Conservation (phyloP, 2,797 vertebrate species). For the Acanthurus tractus region DNA sequence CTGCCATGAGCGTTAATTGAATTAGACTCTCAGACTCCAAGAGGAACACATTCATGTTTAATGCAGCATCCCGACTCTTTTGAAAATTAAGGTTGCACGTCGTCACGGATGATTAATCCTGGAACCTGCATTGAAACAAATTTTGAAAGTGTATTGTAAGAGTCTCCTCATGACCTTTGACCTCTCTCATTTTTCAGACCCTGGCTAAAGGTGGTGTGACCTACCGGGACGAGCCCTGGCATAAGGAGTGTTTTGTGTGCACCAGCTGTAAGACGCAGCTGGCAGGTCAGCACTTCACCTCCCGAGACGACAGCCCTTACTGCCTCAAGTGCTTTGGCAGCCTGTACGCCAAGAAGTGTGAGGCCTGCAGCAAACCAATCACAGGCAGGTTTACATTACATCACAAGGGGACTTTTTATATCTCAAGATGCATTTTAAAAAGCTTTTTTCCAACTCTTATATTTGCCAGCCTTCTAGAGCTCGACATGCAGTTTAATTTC, state of each 20-base stretch:
- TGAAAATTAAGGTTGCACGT: no score
- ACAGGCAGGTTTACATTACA: slow-evolving; percentile 86
- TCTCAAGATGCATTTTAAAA: no score
- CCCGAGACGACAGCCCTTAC: slow-evolving; percentile 95
- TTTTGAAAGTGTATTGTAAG: neutral
- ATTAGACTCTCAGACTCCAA: neutral
- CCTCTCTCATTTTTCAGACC: slow-evolving; percentile 80
- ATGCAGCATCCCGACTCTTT: no score
- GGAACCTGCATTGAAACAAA: neutral
- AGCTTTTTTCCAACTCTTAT: no score
- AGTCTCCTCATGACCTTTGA: slow-evolving; percentile 14
- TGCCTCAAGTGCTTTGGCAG: slow-evolving; percentile 97
- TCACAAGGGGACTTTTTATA: no score
- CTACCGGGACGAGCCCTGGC: slow-evolving; percentile 98
- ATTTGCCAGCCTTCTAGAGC: neutral
- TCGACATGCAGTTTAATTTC: slow-evolving; percentile 15
- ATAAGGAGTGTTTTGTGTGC: slow-evolving; percentile 99
- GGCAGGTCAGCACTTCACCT: slow-evolving; percentile 98
- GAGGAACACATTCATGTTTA: no score
- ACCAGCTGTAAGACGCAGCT: slow-evolving; percentile 94
- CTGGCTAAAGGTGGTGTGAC: slow-evolving; percentile 98
- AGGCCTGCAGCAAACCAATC: slow-evolving; percentile 95
- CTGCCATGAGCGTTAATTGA: neutral
- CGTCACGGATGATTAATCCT: neutral
- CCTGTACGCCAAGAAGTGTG: slow-evolving; percentile 98